Evolutionary conservation across 2,888 invertebrate genomes (phyloP).

Genomic region (Chrysolina oricalcia): DNA sequence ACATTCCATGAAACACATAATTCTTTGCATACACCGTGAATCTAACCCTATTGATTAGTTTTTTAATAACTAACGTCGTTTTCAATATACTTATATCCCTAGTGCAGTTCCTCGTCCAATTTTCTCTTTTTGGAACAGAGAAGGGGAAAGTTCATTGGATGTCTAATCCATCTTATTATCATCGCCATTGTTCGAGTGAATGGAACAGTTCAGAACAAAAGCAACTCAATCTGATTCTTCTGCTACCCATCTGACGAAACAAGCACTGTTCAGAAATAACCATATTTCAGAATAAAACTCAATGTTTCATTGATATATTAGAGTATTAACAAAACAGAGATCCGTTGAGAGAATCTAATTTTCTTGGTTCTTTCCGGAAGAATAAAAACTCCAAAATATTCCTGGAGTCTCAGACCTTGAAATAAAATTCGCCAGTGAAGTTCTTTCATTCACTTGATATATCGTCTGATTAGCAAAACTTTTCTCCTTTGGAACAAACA

Average conservation of each 20-base stretch:
- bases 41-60: no score
- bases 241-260: neutral
- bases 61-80: no score
- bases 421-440: neutral
- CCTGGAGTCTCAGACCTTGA: neutral
- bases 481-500: neutral
- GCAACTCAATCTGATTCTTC: no score
- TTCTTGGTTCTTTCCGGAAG: neutral
- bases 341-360: neutral
- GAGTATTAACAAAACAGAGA: neutral
- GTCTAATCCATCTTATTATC: no score
- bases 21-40: no score
- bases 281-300: neutral
- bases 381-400: neutral
- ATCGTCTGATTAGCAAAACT: neutral
- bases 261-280: neutral
- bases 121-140: no score
- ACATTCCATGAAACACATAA: no score
- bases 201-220: no score
- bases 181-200: no score
- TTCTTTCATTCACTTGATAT: conserved; percentile 2
- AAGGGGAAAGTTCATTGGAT: no score
- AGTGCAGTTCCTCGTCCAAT: no score
- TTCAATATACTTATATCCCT: no score
- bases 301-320: neutral